Base-by-base conservation (phyloP, 1,140 invertebrate species). In the Leptoteleia sp. region DNA sequence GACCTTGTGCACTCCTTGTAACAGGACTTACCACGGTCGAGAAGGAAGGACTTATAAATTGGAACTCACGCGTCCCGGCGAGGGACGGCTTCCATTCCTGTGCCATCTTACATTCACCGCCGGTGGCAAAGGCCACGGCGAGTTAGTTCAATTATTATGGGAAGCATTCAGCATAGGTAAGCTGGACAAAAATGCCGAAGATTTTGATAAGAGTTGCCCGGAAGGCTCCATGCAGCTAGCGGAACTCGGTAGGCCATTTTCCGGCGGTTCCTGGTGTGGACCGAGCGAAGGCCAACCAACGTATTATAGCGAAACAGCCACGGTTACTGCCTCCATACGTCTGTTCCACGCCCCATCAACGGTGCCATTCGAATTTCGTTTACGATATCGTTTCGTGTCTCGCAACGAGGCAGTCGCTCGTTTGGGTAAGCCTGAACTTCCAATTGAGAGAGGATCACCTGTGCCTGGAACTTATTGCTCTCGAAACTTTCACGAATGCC, bases 91-190 rank as follows among this genome's bases (percentile, higher is more conserved):
- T 80, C 95, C 95, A 1, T 96, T 96, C 87, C 91, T 96, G 37
- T 96, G 96, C 85, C 95, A 96, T 87, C 91, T 97, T 76, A 96
- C 95, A 42, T 96, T 96, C 87, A 96, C 95, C 43, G 95, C 95
- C 72, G 95, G 94, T 70, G 95, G 95, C 25, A 93, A 94, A 73
- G 92, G 92, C 55, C 94, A 95, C 85, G 96, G 95, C 29, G 95
- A 96, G 85, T 92, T 96, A 55, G 94, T 97, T 4, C 94, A 95
- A 89, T 89, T 96, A 19, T 92, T 95, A 50, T 95, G 96, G 91
- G 95, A 96, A 82, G 92, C 94, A 55, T 95, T 96, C 88, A 94
- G 93, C 79, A 91, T 96, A 50, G 95, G 95, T 0, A 90, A 93
- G 37, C 93, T 94, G 81, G 93, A 94, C 5, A 77, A 84, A 25